These are phyloP conservation scores for Microplitis demolitor DNA, from an alignment of 1,140 invertebrate genomes.

Conservation along the genomic window DNA sequence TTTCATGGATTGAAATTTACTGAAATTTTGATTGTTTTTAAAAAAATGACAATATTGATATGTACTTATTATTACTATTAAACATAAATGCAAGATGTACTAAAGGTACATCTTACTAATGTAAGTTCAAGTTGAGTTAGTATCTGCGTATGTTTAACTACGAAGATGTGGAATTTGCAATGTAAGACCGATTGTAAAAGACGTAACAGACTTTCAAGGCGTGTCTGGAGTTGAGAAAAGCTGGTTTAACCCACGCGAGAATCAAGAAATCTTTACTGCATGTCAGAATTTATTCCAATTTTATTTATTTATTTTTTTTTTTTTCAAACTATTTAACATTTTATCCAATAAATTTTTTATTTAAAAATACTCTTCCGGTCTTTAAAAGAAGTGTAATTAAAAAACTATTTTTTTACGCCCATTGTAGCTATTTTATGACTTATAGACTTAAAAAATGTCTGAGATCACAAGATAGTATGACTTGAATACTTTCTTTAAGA, in stretches of 20 bases:
- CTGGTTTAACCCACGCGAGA: slow-evolving; percentile 17
- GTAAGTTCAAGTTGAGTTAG: not conserved
- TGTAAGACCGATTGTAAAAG: not conserved
- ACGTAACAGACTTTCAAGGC: not conserved
- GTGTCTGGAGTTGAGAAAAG: slow-evolving; percentile 15
- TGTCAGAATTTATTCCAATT: not conserved
- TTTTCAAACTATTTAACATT: not conserved
- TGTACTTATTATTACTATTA: too few relatives aligned
- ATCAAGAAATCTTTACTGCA: slow-evolving; percentile 5
- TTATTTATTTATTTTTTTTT: not conserved
- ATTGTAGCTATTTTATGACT: too few relatives aligned
- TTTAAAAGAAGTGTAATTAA: too few relatives aligned
- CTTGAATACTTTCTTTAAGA: too few relatives aligned
- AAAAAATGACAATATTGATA: too few relatives aligned
- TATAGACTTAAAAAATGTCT: too few relatives aligned
- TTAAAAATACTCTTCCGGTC: not conserved
- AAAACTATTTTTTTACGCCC: too few relatives aligned
- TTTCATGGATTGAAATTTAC: too few relatives aligned
- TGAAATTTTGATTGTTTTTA: too few relatives aligned
- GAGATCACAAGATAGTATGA: too few relatives aligned
- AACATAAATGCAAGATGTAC: too few relatives aligned
- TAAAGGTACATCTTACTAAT: too few relatives aligned
- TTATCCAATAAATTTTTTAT: not conserved
- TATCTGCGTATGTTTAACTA: slow-evolving; percentile 7
- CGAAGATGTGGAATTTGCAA: slow-evolving; percentile 3